Base-by-base conservation (phyloP, 2,888 invertebrate species). In the Boloria euphrosyne region DNA sequence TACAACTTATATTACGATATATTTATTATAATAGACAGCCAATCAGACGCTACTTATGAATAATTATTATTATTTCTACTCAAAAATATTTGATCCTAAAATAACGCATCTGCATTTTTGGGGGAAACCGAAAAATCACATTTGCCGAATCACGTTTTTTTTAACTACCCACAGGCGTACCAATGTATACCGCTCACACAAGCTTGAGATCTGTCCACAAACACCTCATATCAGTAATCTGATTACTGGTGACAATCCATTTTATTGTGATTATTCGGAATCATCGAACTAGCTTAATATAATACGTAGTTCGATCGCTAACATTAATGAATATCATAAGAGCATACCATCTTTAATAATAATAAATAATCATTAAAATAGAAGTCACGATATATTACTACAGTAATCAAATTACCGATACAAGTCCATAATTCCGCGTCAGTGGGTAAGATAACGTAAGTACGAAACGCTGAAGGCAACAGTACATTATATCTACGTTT, bases 391-490 rank as follows among this genome's bases (percentile, higher is more conserved):
- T 46, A 27, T 3, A 13, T 16, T 27, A 16, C 14, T 27, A 22
- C 14, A 17, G 3, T 47, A 59, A 59, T 17, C 59, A 47, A 38
- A 59, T 27, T 3, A 27, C 16, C 14, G 7, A 4, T 31, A 31
- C 47, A 31, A n/a, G 31, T 14, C 27, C 6, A 27, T 2, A 16
- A 49, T 16, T 75, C 76, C 55, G 74, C 78, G 78, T 78, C 74
- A 49, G 68, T 67, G 72, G 71, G 69, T 62, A 71, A 69, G 54
- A 68, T 51, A 61, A 70, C 53, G 61, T 66, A 75, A 72, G 51
- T 78, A 83, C 64, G 58, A 65, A 52, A 59, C 84, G 81, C 76
- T 76, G 76, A 86, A 86, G 86, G 86, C 86, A 83, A 80, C 74
- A 69, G 76, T 80, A 82, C 84, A 79, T 78, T 75, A 78, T 79